Evolutionary conservation across 1,140 invertebrate genomes (phyloP).

Genomic region (Goniozus legneri): DNA sequence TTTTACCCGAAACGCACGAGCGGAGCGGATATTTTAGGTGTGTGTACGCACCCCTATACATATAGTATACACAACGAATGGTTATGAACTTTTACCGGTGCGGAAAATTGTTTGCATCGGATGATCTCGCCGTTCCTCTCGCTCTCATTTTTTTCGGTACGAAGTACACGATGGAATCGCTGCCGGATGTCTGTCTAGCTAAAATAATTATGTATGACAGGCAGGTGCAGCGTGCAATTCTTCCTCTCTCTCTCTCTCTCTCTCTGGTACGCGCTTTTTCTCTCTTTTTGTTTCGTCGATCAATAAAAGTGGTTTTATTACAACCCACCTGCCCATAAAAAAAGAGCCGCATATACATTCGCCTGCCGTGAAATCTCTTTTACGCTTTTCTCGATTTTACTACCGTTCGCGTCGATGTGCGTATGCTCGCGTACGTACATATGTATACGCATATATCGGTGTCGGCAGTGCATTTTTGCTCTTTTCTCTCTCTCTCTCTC

Average conservation of each 20-base stretch:
- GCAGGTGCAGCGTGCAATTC: constrained; percentile 8
- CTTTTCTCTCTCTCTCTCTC: too few species aligned
- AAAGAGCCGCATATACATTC: constrained; percentile 22
- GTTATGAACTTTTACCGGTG: constrained; percentile 23
- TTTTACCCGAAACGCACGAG: too few species aligned
- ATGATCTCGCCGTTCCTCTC: constrained; percentile 1
- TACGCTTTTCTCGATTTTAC: constrained; percentile 22
- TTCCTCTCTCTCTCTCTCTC: too few species aligned
- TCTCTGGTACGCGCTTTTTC: constrained; percentile 5
- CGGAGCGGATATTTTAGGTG: too few species aligned
- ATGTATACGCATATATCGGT: too few species aligned
- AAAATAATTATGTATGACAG: constrained; percentile 26
- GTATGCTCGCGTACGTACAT: too few species aligned
- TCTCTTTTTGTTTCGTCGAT: background rate
- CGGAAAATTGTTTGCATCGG: constrained; percentile 27
- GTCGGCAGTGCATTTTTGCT: too few species aligned
- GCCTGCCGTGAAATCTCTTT: constrained; percentile 13
- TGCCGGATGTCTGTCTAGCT: background rate
- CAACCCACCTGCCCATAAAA: constrained; percentile 11
- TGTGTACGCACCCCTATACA: too few species aligned
- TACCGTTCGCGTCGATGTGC: too few species aligned
- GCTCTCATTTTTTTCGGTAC: constrained; percentile 1
- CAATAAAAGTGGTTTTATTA: constrained; percentile 16
- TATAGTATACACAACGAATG: too few species aligned
- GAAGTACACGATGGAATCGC: too few species aligned